Evolutionary conservation across 2,113 vertebrate genomes (phyloP), one percentile per base, ranked within the genome.

Genomic region (Plotosus lineatus): DNA sequence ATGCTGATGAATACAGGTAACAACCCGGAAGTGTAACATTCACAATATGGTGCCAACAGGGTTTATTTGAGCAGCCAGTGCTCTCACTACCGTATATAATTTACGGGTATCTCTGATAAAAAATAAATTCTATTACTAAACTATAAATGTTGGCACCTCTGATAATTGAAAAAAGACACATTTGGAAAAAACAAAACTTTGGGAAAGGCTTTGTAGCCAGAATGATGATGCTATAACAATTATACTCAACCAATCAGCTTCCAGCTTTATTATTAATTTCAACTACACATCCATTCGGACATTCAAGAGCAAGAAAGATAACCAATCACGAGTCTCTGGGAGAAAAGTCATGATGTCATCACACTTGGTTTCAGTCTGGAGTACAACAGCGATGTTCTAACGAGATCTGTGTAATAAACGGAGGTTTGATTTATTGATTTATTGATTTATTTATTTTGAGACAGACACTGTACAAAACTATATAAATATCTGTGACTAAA

Each of bases 401-500:
- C 63, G 38, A 68, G 21, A 9, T 68, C 23, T 55, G 26, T 60
- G 12, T 60, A 60, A 60, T 31, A 60, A 31, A 60, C 31, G 56
- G n/a, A 11, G 55, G n/a, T 11, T n/a, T n/a, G n/a, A n/a, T n/a
- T n/a, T n/a, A n/a, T n/a, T n/a, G n/a, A n/a, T n/a, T n/a, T n/a
- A n/a, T n/a, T n/a, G n/a, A n/a, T n/a, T n/a, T n/a, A n/a, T n/a
- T n/a, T n/a, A n/a, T n/a, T 56, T 26, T 26, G 58, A 60, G 60
- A 63, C 31, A 40, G 8, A 65, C 36, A 65, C 61, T 48, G 26
- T 48, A 50, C 44, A 71, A 71, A 31, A n/a, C 28, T 46, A 17
- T 31, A 14, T 48, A 71, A 71, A 69, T 31, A 71, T 66, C 63
- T 48, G 68, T 6, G n/a, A 48, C n/a, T 48, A 48, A 68, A 71